Evolutionary conservation across 1,140 invertebrate genomes (phyloP).

Genomic region (Chelonus insularis): DNA sequence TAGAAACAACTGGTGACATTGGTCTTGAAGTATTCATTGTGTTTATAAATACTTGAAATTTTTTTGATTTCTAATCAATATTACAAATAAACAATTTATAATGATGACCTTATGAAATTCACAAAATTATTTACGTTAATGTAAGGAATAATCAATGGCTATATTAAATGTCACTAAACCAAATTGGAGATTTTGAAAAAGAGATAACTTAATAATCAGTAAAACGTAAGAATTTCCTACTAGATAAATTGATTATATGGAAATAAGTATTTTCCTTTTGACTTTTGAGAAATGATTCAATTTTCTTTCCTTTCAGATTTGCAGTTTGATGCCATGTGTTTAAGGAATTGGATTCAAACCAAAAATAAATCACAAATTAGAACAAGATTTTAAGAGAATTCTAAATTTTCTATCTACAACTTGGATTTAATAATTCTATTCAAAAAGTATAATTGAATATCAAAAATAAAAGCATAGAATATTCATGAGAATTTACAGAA

Average conservation of each 20-base stretch:
- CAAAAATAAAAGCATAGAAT: too few relatives aligned
- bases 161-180: background rate
- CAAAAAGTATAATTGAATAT: too few relatives aligned
- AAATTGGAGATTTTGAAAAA: background rate
- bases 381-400: conserved; percentile 10
- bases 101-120: too few relatives aligned
- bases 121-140: too few relatives aligned
- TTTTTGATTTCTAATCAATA: background rate
- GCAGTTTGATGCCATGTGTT: background rate
- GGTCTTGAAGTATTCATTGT: conserved; percentile 30
- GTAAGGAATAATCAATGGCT: too few relatives aligned
- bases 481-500: too few relatives aligned
- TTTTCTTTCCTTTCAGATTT: background rate
- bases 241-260: background rate
- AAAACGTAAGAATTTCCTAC: background rate
- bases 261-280: background rate
- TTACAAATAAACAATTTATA: too few relatives aligned
- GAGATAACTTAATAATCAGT: background rate
- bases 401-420: too few relatives aligned
- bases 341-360: background rate
- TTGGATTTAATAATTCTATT: too few relatives aligned
- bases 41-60: background rate
- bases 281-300: background rate
- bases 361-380: conserved; percentile 33
- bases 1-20: conserved; percentile 33